Conservation (phyloP, 2,888 invertebrate genomes). For the Eugnorisma glareosa region DNA sequence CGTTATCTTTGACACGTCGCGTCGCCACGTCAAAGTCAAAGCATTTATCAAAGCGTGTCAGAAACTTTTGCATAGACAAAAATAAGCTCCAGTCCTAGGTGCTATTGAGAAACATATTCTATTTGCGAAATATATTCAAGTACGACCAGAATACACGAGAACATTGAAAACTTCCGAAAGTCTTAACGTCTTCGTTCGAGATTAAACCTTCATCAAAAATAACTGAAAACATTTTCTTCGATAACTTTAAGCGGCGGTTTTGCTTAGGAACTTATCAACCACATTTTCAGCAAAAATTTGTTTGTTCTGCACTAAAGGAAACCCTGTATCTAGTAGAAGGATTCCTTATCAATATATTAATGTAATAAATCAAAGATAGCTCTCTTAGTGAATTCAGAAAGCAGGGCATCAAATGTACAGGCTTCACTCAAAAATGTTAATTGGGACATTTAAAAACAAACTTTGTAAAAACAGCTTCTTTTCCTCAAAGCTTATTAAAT, state of each 20-base stretch:
- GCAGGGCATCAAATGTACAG: not conserved
- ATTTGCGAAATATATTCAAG: conserved; percentile 9
- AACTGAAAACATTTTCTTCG: conserved; percentile 14
- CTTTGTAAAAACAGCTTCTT: not conserved
- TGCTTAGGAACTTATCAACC: not conserved
- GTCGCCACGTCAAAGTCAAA: too few species aligned
- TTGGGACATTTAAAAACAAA: not conserved
- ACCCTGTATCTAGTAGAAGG: not conserved
- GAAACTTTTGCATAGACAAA: too few species aligned
- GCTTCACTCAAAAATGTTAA: not conserved
- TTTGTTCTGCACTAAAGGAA: not conserved
- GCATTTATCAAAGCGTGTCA: too few species aligned
- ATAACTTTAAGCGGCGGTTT: conserved; percentile 11
- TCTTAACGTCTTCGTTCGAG: not conserved
- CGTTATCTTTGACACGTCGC: too few species aligned
- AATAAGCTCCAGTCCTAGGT: not conserved
- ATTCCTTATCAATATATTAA: not conserved
- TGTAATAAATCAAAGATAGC: not conserved
- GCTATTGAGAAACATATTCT: not conserved
- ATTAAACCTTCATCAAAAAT: conserved; percentile 21
- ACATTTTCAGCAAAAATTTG: not conserved
- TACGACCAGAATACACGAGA: not conserved
- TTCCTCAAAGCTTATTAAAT: conserved; percentile 21
- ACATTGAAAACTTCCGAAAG: conserved; percentile 13
- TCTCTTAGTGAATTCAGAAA: not conserved